Percentiles rank a stretch among this genome's conserved stretches.
Evolutionary conservation across 2,888 invertebrate genomes (phyloP).

Genomic region (Leucoma salicis): DNA sequence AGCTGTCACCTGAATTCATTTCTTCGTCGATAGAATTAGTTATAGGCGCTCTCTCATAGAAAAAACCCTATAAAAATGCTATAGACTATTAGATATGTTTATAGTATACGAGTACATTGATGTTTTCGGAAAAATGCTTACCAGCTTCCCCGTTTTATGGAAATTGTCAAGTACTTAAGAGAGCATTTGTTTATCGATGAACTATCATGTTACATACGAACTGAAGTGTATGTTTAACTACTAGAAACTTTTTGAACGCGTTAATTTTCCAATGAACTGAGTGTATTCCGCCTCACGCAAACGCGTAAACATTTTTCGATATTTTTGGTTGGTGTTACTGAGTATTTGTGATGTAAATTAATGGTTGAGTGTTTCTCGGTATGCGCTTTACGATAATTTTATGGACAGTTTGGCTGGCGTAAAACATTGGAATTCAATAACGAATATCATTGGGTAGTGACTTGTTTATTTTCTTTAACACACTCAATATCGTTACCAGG

Average conservation of each 20-base stretch:
- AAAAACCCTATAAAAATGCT: too few species aligned
- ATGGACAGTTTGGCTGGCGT: constrained; percentile 13
- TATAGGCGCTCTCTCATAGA: too few species aligned
- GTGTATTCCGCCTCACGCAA: constrained; percentile 10
- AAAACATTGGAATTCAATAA: constrained; percentile 17
- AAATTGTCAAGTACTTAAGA: constrained; percentile 35
- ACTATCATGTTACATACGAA: constrained; percentile 5
- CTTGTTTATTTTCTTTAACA: constrained; percentile 3
- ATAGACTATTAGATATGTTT: constrained; percentile 53
- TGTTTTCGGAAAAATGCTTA: constrained; percentile 44
- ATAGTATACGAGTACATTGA: constrained; percentile 26
- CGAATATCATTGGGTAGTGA: constrained; percentile 8
- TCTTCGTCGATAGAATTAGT: too few species aligned
- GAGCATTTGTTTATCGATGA: constrained; percentile 22
- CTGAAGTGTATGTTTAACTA: constrained; percentile 12
- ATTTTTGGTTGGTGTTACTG: constrained; percentile 17
- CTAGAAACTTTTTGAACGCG: constrained; percentile 21
- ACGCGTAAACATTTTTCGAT: constrained; percentile 13
- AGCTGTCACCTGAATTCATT: too few species aligned
- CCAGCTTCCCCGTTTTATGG: constrained; percentile 30
- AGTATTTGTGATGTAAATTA: constrained; percentile 27
- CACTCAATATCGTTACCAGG: constrained; percentile 15
- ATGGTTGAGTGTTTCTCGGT: constrained; percentile 23
- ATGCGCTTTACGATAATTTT: constrained; percentile 29
- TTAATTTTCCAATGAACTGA: constrained; percentile 16